Percentiles rank a stretch among this genome's conserved stretches.
phyloP scores from a whole-genome alignment of 1,140 invertebrate species.

The Bombus pascuorum region DNA sequence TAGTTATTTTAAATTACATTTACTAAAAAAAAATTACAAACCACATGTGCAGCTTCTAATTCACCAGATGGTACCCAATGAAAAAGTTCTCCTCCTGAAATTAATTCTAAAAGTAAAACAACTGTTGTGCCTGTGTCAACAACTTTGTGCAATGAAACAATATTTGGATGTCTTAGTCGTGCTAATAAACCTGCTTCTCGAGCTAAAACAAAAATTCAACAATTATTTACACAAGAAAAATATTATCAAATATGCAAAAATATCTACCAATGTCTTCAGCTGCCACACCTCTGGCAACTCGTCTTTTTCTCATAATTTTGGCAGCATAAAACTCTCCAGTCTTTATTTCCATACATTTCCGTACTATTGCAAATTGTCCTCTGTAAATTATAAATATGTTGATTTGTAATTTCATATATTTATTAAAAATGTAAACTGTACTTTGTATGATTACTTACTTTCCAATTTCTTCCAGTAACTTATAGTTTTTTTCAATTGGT shows the following conservation, averaged over 20 bases:
- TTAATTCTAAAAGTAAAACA: constrained; percentile 87
- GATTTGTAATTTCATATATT: background rate
- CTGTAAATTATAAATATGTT: constrained; percentile 77
- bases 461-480: constrained; percentile 85
- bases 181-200: constrained; percentile 86
- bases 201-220: constrained; percentile 71
- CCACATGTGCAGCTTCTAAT: constrained; percentile 85
- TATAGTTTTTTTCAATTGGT: constrained; percentile 84
- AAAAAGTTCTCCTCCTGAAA: constrained; percentile 85
- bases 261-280: constrained; percentile 82
- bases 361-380: constrained; percentile 89
- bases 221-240: background rate
- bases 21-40: constrained; percentile 38
- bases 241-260: background rate
- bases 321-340: constrained; percentile 86
- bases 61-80: constrained; percentile 86
- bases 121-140: constrained; percentile 86
- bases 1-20: background rate
- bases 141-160: constrained; percentile 86
- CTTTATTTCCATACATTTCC: constrained; percentile 84
- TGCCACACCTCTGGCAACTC: constrained; percentile 83
- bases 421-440: background rate
- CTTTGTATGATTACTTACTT: constrained; percentile 80
- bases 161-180: constrained; percentile 84
- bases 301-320: constrained; percentile 87